phyloP scores from a whole-genome alignment of 64 coral and sea anemone genomes.

The Stylophora pistillata region DNA sequence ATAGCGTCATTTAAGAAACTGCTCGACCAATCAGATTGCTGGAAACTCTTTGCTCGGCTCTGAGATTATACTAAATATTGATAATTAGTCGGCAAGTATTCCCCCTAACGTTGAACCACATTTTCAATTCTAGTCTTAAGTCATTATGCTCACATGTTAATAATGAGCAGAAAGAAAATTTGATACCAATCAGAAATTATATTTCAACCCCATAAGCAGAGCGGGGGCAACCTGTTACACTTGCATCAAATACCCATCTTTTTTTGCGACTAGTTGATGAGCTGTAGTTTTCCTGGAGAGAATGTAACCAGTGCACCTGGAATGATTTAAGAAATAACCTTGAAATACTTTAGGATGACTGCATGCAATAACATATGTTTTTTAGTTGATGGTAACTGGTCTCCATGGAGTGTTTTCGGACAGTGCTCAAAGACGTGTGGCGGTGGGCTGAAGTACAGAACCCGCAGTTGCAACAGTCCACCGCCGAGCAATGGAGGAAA shows the following conservation, averaged over 20 bases:
- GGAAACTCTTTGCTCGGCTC: no score
- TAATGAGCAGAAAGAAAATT: no score
- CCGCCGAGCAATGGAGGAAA: background rate
- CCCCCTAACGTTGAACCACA: background rate
- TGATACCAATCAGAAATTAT: background rate
- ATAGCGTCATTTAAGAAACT: no score
- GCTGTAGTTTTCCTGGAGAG: slow-evolving; percentile 38
- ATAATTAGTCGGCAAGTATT: background rate
- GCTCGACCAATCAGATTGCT: no score
- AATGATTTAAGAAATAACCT: slow-evolving; percentile 17
- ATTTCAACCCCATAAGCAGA: background rate
- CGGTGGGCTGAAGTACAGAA: slow-evolving; percentile 39
- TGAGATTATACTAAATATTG: no score
- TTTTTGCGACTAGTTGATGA: background rate
- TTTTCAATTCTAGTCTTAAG: background rate
- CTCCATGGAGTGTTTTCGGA: background rate
- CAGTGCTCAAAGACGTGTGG: slow-evolving; percentile 27
- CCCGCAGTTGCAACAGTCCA: slow-evolving; percentile 28
- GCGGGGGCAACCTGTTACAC: background rate
- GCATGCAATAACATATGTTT: background rate
- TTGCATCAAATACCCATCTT: background rate
- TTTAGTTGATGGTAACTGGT: slow-evolving; percentile 34
- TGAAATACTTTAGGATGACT: background rate
- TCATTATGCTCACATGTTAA: no score
- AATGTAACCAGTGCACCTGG: slow-evolving; percentile 4